These are phyloP conservation scores for Papilio dardanus DNA, from an alignment of 1,140 invertebrate species.

Conservation along the genomic window DNA sequence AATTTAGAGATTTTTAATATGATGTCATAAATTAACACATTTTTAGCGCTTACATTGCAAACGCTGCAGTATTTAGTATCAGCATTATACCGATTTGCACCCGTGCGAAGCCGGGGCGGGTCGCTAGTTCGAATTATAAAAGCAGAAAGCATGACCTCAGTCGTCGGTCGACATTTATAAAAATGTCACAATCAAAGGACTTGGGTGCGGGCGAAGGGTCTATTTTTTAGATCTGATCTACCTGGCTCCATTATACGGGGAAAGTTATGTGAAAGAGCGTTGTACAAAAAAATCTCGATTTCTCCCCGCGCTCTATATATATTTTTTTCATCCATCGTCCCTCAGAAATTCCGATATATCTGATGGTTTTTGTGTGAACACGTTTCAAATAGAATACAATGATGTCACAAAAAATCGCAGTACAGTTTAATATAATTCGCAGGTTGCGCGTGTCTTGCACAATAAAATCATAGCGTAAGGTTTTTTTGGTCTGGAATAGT, in stretches of 20 bases:
- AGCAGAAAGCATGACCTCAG: constrained; percentile 58
- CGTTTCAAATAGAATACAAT: constrained; percentile 51
- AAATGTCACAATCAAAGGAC: constrained; percentile 74
- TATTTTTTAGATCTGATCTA: constrained; percentile 66
- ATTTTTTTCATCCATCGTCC: constrained; percentile 54
- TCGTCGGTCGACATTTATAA: constrained; percentile 50
- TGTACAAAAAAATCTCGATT: constrained; percentile 58
- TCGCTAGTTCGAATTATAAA: too few relatives aligned
- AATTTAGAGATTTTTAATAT: too few relatives aligned
- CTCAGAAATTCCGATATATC: constrained; percentile 66
- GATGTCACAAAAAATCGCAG: constrained; percentile 50
- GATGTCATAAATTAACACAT: too few relatives aligned
- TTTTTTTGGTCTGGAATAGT: constrained; percentile 14
- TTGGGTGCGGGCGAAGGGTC: constrained; percentile 47
- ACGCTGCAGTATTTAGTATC: too few relatives aligned
- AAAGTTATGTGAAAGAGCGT: constrained; percentile 74
- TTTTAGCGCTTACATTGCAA: too few relatives aligned
- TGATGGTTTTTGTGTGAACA: constrained; percentile 62
- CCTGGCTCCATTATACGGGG: constrained; percentile 70
- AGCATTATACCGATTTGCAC: too few relatives aligned
- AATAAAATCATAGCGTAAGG: constrained; percentile 21
- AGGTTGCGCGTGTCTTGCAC: constrained; percentile 64
- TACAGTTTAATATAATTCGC: constrained; percentile 62
- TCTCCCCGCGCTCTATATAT: constrained; percentile 56
- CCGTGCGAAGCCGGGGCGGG: too few relatives aligned